Evolutionary conservation across 2,113 vertebrate genomes (phyloP), one percentile per base, ranked within the genome.

Genomic region (Peromyscus leucopus): DNA sequence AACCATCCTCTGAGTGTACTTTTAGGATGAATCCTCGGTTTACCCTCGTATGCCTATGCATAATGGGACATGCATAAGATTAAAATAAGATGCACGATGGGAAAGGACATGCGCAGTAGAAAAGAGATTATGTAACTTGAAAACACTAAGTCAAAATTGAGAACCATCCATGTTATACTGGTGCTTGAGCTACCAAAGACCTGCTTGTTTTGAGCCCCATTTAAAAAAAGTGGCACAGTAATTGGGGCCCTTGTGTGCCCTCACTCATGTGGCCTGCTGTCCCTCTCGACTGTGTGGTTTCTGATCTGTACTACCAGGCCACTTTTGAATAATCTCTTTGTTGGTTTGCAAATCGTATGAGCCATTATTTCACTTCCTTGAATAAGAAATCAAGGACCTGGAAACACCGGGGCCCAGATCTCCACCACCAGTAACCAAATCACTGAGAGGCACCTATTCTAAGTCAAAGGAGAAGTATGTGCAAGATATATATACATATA

Each of bases 381-480:
- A 84, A 8, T 19, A 84, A 42, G 15, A 46, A 46, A 65, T 46
- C 26, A 46, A 65, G 59, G 46, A 46, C 39, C 39, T 31, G 8
- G 39, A 65, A 46, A 84, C 12, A 84, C 15, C 15, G 11, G n/a
- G 36, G 59, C 7, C 55, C 55, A 61, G 55, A 8, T 33, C 36
- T 83, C 36, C 24, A 83, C 12, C 55, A 61, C 21, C 33, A 65
- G 82, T 46, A 42, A 84, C 57, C 57, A 36, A 72, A 46, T 90
- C 57, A 55, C 33, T 4, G 8, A 19, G 74, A 79, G n/a, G 57
- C 13, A 28, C 48, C n/a, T 61, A 48, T 36, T 89, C 76, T 89
- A 74, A 82, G 83, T 80, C 88, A 95, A 92, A 95, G 88, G 31
- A 57, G 24, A 46, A 90, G 6, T 26, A 46, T 28, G 55, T 48